Evolutionary conservation across 2,797 vertebrate species (phyloP), one percentile per base, ranked within the genome.

Genomic region (Zenarchopterus dispar): DNA sequence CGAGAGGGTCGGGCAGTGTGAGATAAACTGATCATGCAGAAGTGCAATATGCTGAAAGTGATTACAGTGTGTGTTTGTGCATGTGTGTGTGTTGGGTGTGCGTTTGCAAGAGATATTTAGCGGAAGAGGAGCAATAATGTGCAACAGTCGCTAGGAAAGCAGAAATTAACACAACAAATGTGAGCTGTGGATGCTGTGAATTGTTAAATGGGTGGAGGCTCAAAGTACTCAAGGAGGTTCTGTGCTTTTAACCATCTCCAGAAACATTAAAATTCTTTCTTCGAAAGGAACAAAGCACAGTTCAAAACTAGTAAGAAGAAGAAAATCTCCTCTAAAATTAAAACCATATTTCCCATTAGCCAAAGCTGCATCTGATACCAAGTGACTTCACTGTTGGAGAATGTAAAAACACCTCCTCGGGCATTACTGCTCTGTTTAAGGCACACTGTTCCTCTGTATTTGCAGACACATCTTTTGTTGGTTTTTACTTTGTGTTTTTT

Each of bases 11-110:
- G 70, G 71, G 73, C 75, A 72, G 68, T 45, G 66, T 24, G 70
- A 81, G 82, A 87, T 87, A 87, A 88, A 84, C 76, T 85, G 82
- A 90, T 90, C 79, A 77, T 31, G 47, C 63, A 77, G 68, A 78
- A 75, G 73, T 66, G 70, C 75, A 84, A 84, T 83, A 80, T 75
- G 77, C 68, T 74, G 60, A 72, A 81, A 78, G 78, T 77, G 77
- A 82, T 81, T 86, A 52, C 51, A 58, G 57, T 53, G 24, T 23
- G 46, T 64, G 62, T 57, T 46, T 44, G 58, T 61, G 28, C 42
- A 46, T 68, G 60, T 57, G 60, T 79, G 51, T 72, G n/a, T n/a
- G n/a, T n/a, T n/a, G n/a, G n/a, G 49, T 68, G 60, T 57, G 28
- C 8, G 8, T 28, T 52, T 70, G 64, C 51, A 64, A 31, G 70